phyloP scores from a whole-genome alignment of 2,888 invertebrate genomes.

The Cantharis rustica region DNA sequence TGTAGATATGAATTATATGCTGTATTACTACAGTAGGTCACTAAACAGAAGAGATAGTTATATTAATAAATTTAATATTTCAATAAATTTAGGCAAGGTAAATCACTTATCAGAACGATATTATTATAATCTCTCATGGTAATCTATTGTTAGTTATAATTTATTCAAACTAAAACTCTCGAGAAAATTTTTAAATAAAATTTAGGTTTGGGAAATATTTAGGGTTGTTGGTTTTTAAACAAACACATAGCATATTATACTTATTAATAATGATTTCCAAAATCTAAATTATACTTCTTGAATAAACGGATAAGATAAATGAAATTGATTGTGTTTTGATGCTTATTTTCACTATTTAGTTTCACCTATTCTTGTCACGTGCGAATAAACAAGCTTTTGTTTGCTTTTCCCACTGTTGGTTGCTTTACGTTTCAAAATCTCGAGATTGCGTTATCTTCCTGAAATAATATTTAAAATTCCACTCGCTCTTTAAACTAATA shows the following conservation, averaged over 20 bases:
- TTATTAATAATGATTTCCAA: not conserved
- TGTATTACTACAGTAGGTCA: no score
- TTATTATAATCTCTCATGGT: no score
- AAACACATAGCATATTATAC: not conserved
- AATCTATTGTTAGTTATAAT: no score
- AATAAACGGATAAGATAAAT: not conserved
- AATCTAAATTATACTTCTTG: not conserved
- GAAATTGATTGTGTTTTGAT: constrained; percentile 3
- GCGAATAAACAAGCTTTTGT: constrained; percentile 33
- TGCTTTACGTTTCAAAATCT: constrained; percentile 18
- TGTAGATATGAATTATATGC: no score
- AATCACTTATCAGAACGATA: no score
- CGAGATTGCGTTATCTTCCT: constrained; percentile 27
- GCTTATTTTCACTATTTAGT: constrained; percentile 21
- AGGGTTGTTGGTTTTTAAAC: not conserved
- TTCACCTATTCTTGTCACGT: constrained; percentile 30
- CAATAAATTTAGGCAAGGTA: no score
- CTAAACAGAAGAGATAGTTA: no score
- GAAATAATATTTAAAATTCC: constrained; percentile 30
- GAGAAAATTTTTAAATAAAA: no score
- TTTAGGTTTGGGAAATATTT: not conserved
- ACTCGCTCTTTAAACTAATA: constrained; percentile 19
- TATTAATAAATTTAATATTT: no score
- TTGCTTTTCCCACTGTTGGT: constrained; percentile 23
- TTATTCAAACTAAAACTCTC: no score